These are phyloP conservation scores for Chouioia cunea DNA, from an alignment of 2,888 invertebrate genomes.

Conservation along the genomic window DNA sequence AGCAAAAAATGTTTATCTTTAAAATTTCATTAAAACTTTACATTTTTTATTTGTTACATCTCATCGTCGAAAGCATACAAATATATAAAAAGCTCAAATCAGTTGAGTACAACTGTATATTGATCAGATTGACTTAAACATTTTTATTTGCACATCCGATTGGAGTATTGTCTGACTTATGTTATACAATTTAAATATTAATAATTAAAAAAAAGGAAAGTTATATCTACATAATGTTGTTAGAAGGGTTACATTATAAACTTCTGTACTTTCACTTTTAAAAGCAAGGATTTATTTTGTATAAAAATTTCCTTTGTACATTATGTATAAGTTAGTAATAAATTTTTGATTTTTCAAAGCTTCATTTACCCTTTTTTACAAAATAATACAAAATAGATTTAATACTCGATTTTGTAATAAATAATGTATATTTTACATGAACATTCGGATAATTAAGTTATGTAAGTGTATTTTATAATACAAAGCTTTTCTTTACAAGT, in stretches of 20 bases:
- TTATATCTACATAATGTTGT: constrained; percentile 64
- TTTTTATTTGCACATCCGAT: too few relatives aligned
- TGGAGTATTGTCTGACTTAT: too few relatives aligned
- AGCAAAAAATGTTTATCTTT: too few relatives aligned
- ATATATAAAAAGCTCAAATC: too few relatives aligned
- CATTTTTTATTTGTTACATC: too few relatives aligned
- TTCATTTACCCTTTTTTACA: constrained; percentile 19
- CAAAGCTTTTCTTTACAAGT: constrained; percentile 31
- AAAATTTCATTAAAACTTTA: too few relatives aligned
- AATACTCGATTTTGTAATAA: constrained; percentile 23
- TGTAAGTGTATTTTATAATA: constrained; percentile 21
- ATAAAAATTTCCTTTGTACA: constrained; percentile 32
- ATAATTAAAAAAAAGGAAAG: constrained; percentile 28
- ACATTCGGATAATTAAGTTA: constrained; percentile 44
- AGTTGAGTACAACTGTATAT: too few relatives aligned
- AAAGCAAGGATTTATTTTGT: constrained; percentile 32
- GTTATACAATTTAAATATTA: too few relatives aligned
- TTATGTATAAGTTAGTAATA: constrained; percentile 18
- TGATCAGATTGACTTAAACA: too few relatives aligned
- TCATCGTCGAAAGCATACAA: too few relatives aligned
- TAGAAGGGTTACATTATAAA: background rate
- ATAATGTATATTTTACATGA: constrained; percentile 16
- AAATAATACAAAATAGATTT: constrained; percentile 17
- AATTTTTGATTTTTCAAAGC: constrained; percentile 16
- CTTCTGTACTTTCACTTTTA: background rate